Evolutionary conservation across 2,797 vertebrate species (phyloP), one percentile per base, ranked within the genome.

Genomic region (Onychomys torridus): DNA sequence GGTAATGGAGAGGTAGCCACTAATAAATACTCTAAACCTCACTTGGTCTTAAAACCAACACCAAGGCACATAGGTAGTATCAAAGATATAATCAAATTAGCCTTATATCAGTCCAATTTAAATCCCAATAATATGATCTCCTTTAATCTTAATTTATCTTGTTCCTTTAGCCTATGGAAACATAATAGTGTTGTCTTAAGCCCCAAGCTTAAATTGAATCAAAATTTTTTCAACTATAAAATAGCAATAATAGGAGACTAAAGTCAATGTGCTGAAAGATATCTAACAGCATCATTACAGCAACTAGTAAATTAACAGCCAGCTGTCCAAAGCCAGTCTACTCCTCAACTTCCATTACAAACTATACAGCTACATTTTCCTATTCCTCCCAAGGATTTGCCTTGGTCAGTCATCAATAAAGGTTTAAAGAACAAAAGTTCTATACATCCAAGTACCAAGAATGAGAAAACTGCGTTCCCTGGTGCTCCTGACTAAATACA

Each of bases 161-260:
- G 27, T 78, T 92, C 86, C 37, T 94, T 89, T 76, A 37, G 59
- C 40, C 63, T 90, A 95, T 78, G 23, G 27, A 96, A 97, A 96
- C 75, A 78, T 55, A 92, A 19, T 73, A 94, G 43, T 93, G 71
- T 93, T 93, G 34, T 89, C 52, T 93, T 90, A 89, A 82, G 87
- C 52, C 59, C 83, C 86, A 69, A 94, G 83, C 12, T 84, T 32
- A 77, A 96, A 96, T 27, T 83, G 75, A 91, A 91, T 40, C 65
- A 94, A 95, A 96, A 89, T 82, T 49, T 83, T 92, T 79, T 94
- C 90, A 96, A 89, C 63, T 96, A 37, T 94, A 84, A 84, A 96
- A 89, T 65, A 97, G 85, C 32, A 94, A 89, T 0, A 91, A 55
- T 34, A 95, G 11, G 40, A 94, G 29, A 59, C 75, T 95, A 95